Evolutionary conservation across 2,113 vertebrate genomes (phyloP).

Genomic region (Heterocephalus glaber): DNA sequence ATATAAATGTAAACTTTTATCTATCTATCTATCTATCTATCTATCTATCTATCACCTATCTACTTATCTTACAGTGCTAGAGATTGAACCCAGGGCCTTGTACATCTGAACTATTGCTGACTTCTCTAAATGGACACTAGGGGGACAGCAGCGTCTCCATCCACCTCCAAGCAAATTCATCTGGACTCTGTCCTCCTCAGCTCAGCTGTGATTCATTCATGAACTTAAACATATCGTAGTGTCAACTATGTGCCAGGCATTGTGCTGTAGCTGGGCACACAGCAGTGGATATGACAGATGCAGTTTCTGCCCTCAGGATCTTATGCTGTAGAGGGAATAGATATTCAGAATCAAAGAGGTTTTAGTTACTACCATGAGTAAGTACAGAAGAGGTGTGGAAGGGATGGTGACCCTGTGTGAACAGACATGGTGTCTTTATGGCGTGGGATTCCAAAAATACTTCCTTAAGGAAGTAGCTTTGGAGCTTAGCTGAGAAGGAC

Average conservation of each 20-base stretch:
- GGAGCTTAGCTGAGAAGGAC: slow-evolving; percentile 17
- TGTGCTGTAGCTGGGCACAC: not conserved
- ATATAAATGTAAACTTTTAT: not conserved
- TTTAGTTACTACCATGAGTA: not conserved
- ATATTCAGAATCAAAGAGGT: not conserved
- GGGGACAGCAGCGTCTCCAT: not conserved
- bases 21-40: not conserved
- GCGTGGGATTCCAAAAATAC: not conserved
- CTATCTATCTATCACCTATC: not conserved
- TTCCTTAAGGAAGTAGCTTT: slow-evolving; percentile 27
- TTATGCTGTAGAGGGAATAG: not conserved
- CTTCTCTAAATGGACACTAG: slow-evolving; percentile 6
- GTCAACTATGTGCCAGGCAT: slow-evolving; percentile 15
- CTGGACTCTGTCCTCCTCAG: not conserved
- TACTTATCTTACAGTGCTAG: not conserved
- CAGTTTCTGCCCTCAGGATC: not conserved
- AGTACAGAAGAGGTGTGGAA: not conserved
- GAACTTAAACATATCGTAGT: slow-evolving; percentile 40
- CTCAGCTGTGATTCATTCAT: slow-evolving; percentile 39
- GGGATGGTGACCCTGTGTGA: not conserved
- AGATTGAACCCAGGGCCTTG: not conserved
- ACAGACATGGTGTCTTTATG: not conserved
- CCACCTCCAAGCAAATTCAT: slow-evolving; percentile 19
- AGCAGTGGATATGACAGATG: not conserved
- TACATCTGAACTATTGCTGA: not conserved